A percentile compares a stretch with the other conserved stretches of the same genome.
Conservation (phyloP, 2,113 vertebrate species). For the Tinamus guttatus region DNA sequence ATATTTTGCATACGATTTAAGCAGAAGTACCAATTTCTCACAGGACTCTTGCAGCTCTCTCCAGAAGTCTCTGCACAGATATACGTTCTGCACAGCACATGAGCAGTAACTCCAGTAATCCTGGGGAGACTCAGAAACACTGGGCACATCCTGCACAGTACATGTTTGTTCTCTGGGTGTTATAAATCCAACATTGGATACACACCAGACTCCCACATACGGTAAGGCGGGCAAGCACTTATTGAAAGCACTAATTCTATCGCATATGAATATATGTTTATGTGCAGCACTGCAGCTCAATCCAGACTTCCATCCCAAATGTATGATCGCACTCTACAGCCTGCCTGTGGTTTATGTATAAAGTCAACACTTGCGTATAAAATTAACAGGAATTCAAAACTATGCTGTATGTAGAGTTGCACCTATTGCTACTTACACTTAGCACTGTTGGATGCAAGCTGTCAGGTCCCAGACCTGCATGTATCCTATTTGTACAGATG, state of each 20-base stretch:
- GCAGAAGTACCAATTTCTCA: neutral
- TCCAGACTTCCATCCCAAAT: neutral
- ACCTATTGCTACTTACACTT: neutral
- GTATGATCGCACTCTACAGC: neutral
- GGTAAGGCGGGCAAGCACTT: neutral
- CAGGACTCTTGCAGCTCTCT: neutral
- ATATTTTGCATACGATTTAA: neutral
- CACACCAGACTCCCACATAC: rapidly evolving
- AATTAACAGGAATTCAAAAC: neutral
- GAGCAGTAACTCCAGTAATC: neutral
- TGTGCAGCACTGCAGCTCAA: neutral
- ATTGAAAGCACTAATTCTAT: neutral
- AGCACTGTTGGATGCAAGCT: neutral
- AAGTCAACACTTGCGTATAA: neutral
- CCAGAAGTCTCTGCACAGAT: neutral
- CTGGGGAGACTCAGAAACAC: neutral
- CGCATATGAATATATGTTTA: neutral
- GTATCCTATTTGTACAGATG: neutral
- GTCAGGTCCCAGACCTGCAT: neutral
- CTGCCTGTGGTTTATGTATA: neutral
- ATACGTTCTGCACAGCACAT: neutral
- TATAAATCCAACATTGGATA: neutral
- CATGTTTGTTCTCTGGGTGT: neutral
- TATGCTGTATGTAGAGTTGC: too few species aligned
- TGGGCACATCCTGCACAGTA: neutral